Evolutionary conservation across 2,797 vertebrate species (phyloP).

Genomic region (Nannoperca australis): DNA sequence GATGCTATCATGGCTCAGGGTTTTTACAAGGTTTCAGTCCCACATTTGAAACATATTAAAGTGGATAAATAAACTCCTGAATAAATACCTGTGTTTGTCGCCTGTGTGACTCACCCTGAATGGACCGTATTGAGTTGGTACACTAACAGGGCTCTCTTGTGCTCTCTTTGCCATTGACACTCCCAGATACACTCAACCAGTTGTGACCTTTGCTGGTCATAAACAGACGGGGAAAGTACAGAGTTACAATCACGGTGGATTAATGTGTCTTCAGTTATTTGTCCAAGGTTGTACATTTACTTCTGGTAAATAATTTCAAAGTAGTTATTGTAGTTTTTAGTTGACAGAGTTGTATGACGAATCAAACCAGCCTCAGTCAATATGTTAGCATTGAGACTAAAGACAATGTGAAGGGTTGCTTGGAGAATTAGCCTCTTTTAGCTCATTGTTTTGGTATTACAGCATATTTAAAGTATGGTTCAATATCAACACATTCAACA

Average conservation of each 20-base stretch:
- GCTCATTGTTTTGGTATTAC: background rate
- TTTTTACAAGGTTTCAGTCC: constrained; percentile 50
- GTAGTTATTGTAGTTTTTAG: background rate
- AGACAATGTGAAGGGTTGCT: background rate
- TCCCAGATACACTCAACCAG: constrained; percentile 41
- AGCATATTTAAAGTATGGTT: background rate
- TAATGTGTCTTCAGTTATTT: background rate
- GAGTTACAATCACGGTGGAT: constrained; percentile 10
- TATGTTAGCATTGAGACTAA: background rate
- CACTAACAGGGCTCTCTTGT: constrained; percentile 62
- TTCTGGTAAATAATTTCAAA: background rate
- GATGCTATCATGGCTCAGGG: constrained; percentile 47
- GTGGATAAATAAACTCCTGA: constrained; percentile 53
- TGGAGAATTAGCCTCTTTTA: background rate
- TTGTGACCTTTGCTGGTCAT: constrained; percentile 46
- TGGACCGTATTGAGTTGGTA: constrained; percentile 43
- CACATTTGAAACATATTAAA: constrained; percentile 40
- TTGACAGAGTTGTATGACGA: background rate
- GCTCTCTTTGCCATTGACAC: constrained; percentile 20
- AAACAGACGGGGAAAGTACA: constrained; percentile 52
- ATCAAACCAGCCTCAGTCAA: background rate
- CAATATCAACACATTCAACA: background rate
- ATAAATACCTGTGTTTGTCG: constrained; percentile 59
- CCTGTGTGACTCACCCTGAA: constrained; percentile 53
- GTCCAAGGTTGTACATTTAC: background rate